phyloP scores from a whole-genome alignment of 2,113 vertebrate species.

The Tetraodon nigroviridis region DNA sequence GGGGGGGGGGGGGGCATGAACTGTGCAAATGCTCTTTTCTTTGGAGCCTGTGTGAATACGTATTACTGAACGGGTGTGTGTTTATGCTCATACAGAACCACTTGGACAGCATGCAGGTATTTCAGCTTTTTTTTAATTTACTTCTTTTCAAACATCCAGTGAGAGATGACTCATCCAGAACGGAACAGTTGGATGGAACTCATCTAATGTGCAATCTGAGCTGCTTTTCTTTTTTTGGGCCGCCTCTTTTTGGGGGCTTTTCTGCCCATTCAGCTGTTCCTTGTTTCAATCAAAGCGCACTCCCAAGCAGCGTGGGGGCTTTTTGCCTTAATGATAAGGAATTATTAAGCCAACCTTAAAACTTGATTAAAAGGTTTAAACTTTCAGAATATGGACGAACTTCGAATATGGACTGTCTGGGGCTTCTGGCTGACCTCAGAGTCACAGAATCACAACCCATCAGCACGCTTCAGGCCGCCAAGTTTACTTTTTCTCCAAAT shows the following conservation, averaged over 20 bases:
- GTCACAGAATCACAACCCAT: conserved; percentile 25
- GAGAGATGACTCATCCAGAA: background rate
- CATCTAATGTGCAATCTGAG: conserved; percentile 15
- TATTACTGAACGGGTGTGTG: conserved; percentile 76
- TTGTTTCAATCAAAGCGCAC: conserved; percentile 29
- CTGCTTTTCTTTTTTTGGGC: conserved; percentile 26
- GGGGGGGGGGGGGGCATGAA: too few species aligned
- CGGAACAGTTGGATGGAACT: conserved; percentile 2
- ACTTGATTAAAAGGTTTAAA: conserved; percentile 43
- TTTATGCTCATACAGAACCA: conserved; percentile 89
- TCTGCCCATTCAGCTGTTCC: conserved; percentile 22
- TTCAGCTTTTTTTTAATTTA: conserved; percentile 67
- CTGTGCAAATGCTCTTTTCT: conserved; percentile 7
- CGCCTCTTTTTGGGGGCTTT: conserved; percentile 26
- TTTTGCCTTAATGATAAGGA: conserved; percentile 44
- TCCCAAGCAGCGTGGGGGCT: conserved; percentile 24
- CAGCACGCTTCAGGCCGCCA: conserved; percentile 8
- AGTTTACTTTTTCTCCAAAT: background rate
- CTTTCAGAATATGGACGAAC: conserved; percentile 23
- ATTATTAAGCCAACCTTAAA: conserved; percentile 38
- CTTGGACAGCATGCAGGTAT: conserved; percentile 99
- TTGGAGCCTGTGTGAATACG: conserved; percentile 58
- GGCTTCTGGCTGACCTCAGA: conserved; percentile 17
- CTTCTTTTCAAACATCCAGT: conserved; percentile 27
- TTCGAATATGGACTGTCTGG: conserved; percentile 25